Evolutionary conservation across 2,888 invertebrate species (phyloP).

Genomic region (Melanargia galathea): DNA sequence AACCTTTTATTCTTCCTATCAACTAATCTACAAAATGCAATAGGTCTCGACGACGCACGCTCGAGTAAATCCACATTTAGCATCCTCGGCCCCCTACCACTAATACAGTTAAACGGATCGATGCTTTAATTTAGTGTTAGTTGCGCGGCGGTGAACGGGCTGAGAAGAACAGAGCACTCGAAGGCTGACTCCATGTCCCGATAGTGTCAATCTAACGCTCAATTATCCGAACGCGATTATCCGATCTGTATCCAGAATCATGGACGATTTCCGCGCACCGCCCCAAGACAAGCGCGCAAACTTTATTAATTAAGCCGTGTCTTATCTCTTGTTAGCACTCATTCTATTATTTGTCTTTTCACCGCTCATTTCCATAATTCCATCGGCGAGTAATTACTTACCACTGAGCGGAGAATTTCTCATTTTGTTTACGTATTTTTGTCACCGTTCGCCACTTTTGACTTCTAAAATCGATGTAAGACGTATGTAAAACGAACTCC

Average conservation of each 20-base stretch:
- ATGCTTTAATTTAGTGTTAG: slow-evolving; percentile 20
- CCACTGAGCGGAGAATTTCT: slow-evolving; percentile 71
- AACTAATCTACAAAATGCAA: too few species aligned
- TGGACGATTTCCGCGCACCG: slow-evolving; percentile 62
- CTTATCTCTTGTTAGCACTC: slow-evolving; percentile 83
- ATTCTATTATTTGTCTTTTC: slow-evolving; percentile 83
- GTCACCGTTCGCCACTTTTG: slow-evolving; percentile 53
- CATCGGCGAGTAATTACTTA: slow-evolving; percentile 79
- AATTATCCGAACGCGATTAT: slow-evolving; percentile 81
- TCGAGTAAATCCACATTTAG: too few species aligned
- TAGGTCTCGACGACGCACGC: too few species aligned
- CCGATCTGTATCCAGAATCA: slow-evolving; percentile 76
- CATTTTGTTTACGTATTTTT: slow-evolving; percentile 77
- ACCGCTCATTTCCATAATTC: slow-evolving; percentile 82
- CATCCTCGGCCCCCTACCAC: too few species aligned
- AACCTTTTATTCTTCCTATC: too few species aligned
- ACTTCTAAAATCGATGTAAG: too few species aligned
- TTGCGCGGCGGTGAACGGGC: slow-evolving; percentile 14
- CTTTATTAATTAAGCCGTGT: slow-evolving; percentile 83
- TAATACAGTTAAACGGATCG: slow-evolving; percentile 17
- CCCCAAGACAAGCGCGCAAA: slow-evolving; percentile 76
- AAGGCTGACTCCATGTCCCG: slow-evolving; percentile 51
- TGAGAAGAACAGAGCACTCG: slow-evolving; percentile 25
- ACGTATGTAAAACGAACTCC: too few species aligned
- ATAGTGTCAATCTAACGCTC: slow-evolving; percentile 82